Evolutionary conservation across 2,888 invertebrate species (phyloP).

Genomic region (Schizotus pectinicornis): DNA sequence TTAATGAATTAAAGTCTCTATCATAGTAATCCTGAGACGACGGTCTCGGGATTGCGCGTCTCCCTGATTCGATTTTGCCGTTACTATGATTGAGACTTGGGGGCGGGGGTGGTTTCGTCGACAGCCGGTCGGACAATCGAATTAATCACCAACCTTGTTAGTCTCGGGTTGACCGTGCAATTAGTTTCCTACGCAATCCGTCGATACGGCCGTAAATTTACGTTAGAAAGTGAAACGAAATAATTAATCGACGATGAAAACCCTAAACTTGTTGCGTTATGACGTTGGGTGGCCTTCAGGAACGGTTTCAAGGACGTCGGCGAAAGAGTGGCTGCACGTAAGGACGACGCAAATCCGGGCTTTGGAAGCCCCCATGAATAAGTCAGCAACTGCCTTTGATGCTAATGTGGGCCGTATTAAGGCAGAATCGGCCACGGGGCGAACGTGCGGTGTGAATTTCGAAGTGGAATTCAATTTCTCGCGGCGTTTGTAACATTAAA

Average conservation of each 20-base stretch:
- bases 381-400: conserved; percentile 15
- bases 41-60: conserved; percentile 16
- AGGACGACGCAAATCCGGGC: conserved; percentile 2
- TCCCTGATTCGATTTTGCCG: conserved; percentile 17
- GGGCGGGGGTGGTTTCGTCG: conserved; percentile 10
- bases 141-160: conserved; percentile 29
- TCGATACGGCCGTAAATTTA: conserved; percentile 20
- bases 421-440: neutral
- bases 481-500: too few species aligned
- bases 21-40: conserved; percentile 31
- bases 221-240: conserved; percentile 19
- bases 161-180: conserved; percentile 23
- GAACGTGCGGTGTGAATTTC: too few species aligned
- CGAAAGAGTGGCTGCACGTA: neutral
- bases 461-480: too few species aligned
- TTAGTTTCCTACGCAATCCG: conserved; percentile 21
- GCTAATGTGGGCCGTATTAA: conserved; percentile 24
- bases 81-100: conserved; percentile 1
- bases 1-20: conserved; percentile 35
- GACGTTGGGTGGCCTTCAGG: too few species aligned
- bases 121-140: conserved; percentile 23
- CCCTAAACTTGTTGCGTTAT: neutral
- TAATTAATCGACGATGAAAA: neutral
- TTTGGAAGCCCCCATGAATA: conserved; percentile 11
- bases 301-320: neutral